Evolutionary conservation across 2,888 invertebrate genomes (phyloP).

Genomic region (Hermaeophaga mercurialis): DNA sequence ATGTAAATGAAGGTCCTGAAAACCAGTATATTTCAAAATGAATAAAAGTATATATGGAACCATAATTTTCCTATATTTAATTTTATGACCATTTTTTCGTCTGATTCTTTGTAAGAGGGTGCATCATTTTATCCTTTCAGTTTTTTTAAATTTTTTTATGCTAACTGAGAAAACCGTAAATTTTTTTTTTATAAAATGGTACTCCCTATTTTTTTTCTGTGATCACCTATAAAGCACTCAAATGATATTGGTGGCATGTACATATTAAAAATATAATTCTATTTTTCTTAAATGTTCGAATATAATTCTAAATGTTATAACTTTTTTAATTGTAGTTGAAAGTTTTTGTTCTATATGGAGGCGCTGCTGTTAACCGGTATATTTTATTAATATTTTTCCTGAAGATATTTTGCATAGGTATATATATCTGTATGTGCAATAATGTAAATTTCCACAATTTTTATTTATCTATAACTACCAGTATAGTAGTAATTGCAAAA

Average conservation of each 20-base stretch:
- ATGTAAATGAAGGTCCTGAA: neutral
- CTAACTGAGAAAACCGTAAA: neutral
- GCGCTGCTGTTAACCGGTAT: too few relatives aligned
- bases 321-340: slow-evolving; percentile 41
- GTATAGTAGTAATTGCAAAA: too few relatives aligned
- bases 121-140: neutral
- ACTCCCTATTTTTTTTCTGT: slow-evolving; percentile 43
- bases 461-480: too few relatives aligned
- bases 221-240: slow-evolving; percentile 51
- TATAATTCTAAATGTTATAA: slow-evolving; percentile 48
- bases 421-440: too few relatives aligned
- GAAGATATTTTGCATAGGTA: too few relatives aligned
- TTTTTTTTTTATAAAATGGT: neutral
- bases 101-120: neutral
- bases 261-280: slow-evolving; percentile 43
- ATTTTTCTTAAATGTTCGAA: slow-evolving; percentile 44
- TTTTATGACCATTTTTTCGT: too few relatives aligned
- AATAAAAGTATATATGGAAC: too few relatives aligned
- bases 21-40: too few relatives aligned
- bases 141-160: neutral
- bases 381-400: too few relatives aligned
- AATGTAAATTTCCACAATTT: too few relatives aligned
- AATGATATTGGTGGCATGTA: slow-evolving; percentile 49
- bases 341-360: slow-evolving; percentile 41
- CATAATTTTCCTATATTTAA: too few relatives aligned